Evolutionary conservation across 2,113 vertebrate species (phyloP), one percentile per base, ranked within the genome.

Genomic region (Onychorhynchus coronatus): DNA sequence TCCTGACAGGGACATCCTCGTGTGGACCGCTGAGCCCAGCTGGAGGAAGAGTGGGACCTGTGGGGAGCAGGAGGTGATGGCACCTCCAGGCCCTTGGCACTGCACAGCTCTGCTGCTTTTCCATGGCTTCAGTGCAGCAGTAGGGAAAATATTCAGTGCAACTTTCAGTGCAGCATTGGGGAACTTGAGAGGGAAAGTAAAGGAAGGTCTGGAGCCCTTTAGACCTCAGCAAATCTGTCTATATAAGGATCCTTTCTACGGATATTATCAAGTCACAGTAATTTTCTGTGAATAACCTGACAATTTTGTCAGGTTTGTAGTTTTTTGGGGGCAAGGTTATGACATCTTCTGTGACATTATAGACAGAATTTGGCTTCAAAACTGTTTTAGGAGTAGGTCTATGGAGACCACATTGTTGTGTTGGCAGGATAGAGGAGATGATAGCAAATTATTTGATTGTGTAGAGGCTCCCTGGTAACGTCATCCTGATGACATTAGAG

Each of bases 381-480:
- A 65, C 37, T 56, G 6, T 37, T 93, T 72, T 52, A 79, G 73
- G 39, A 53, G 30, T 11, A 87, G 15, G 18, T 78, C 68, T 88
- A 4, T 56, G 41, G 61, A 86, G 65, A 61, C 17, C 21, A 9
- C 25, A 39, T 47, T 88, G 73, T 39, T 87, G 49, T 78, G 68
- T 41, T 79, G 76, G 77, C 58, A 79, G 84, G 84, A 85, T 85
- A 22, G 53, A 58, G 94, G 73, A 94, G 80, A 85, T 89, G 91
- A 89, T 37, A 95, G 93, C 91, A 91, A 96, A 94, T 96, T 67
- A 87, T 96, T 93, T 88, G 56, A 61, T 86, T 92, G 88, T 92
- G 47, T 81, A 47, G 33, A 65, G 41, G 56, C 52, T 95, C 95
- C 79, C 68, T 92, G 41, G 75, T 92, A 95, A 92, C 30, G 11